Evolutionary conservation across 2,797 vertebrate genomes (phyloP).

Genomic region (Chaenodraco wilsoni): DNA sequence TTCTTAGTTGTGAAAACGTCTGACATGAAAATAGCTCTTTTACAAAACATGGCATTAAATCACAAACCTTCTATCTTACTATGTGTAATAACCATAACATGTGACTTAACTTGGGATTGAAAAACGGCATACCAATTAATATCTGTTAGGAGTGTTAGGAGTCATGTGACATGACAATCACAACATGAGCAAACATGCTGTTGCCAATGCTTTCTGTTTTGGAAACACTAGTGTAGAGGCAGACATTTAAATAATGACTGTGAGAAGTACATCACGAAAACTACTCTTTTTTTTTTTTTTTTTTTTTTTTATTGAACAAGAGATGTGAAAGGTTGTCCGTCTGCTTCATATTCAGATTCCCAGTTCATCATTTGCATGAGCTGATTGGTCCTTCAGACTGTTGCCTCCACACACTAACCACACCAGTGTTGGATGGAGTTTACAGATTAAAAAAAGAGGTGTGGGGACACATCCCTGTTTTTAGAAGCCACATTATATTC

Average conservation of each 20-base stretch:
- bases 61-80: background rate
- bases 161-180: background rate
- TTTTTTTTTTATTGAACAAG: background rate
- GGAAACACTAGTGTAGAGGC: background rate
- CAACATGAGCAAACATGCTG: background rate
- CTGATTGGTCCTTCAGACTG: background rate
- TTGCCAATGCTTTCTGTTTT: background rate
- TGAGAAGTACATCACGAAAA: too few species aligned
- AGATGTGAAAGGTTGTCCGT: background rate
- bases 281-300: background rate
- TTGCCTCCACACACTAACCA: background rate
- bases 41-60: background rate
- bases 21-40: background rate
- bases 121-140: background rate
- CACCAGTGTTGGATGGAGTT: background rate
- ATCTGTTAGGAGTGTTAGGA: background rate
- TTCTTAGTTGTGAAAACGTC: background rate
- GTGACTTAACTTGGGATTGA: background rate
- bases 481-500: background rate
- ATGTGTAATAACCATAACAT: background rate
- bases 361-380: background rate
- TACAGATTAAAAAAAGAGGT: background rate
- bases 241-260: background rate
- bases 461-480: background rate
- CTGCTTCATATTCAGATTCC: too few species aligned